Percentiles rank a stretch among this genome's conserved stretches.
Evolutionary conservation across 1,140 invertebrate genomes (phyloP).

Genomic region (Magallana gigas): DNA sequence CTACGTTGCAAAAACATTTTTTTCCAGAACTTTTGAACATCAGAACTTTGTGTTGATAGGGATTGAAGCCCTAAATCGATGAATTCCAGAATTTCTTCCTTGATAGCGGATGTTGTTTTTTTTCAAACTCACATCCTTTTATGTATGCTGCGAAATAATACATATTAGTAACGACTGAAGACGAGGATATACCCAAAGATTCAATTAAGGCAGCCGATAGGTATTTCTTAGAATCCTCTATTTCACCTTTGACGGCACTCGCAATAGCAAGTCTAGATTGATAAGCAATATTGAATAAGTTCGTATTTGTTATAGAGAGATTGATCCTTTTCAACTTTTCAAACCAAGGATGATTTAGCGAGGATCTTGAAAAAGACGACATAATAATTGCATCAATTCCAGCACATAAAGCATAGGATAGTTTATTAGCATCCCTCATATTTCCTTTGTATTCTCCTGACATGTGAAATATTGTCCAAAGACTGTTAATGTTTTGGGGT

Average conservation of each 20-base stretch:
- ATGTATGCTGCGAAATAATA: background rate
- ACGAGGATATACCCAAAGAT: background rate
- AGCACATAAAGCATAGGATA: background rate
- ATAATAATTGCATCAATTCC: background rate
- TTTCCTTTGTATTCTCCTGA: background rate
- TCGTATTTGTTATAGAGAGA: background rate
- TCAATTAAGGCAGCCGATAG: background rate
- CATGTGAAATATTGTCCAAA: background rate
- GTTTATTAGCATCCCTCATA: background rate
- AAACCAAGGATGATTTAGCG: background rate
- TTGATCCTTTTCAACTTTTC: background rate
- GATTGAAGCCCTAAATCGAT: background rate
- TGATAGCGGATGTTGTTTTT: background rate
- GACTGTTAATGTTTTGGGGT: background rate
- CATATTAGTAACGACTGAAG: background rate
- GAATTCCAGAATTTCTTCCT: background rate
- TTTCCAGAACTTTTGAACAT: background rate
- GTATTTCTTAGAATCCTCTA: background rate
- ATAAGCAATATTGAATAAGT: background rate
- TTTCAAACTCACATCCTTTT: constrained; percentile 1
- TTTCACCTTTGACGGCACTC: background rate
- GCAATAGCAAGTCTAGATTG: background rate
- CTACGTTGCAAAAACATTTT: background rate
- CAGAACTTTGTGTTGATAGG: background rate
- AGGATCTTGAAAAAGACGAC: background rate